Evolutionary conservation across 2,888 invertebrate species (phyloP).

Genomic region (Noctua fimbriata): DNA sequence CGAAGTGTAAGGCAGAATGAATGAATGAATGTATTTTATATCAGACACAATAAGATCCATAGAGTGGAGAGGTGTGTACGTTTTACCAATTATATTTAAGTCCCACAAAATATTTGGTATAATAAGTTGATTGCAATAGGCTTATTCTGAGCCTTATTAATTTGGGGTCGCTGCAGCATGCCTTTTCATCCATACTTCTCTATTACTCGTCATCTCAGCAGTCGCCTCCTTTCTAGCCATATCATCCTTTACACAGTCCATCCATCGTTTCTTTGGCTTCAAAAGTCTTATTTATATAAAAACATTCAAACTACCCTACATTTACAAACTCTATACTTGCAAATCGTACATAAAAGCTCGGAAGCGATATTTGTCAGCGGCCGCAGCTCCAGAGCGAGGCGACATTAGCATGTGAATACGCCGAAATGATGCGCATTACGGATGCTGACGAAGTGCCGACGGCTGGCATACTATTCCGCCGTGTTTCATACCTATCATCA

Average conservation of each 20-base stretch:
- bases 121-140: too few species aligned
- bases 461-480: slow-evolving; percentile 33
- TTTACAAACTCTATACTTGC: slow-evolving; percentile 15
- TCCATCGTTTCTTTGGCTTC: not conserved
- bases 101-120: too few species aligned
- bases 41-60: too few species aligned
- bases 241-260: not conserved
- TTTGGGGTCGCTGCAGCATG: too few species aligned
- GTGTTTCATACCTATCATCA: slow-evolving; percentile 24
- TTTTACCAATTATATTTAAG: too few species aligned
- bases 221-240: not conserved
- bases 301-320: not conserved
- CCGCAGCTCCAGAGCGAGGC: not conserved
- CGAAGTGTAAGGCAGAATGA: not conserved
- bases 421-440: slow-evolving; percentile 58
- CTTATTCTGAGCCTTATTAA: too few species aligned
- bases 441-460: slow-evolving; percentile 37
- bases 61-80: too few species aligned
- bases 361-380: slow-evolving; percentile 46
- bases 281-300: not conserved
- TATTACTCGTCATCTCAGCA: not conserved
- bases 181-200: not conserved
- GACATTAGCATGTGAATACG: slow-evolving; percentile 67
- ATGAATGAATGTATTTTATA: too few species aligned
- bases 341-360: slow-evolving; percentile 33